Base-by-base conservation (phyloP, 2,888 invertebrate species). In the Synergus umbraculus region DNA sequence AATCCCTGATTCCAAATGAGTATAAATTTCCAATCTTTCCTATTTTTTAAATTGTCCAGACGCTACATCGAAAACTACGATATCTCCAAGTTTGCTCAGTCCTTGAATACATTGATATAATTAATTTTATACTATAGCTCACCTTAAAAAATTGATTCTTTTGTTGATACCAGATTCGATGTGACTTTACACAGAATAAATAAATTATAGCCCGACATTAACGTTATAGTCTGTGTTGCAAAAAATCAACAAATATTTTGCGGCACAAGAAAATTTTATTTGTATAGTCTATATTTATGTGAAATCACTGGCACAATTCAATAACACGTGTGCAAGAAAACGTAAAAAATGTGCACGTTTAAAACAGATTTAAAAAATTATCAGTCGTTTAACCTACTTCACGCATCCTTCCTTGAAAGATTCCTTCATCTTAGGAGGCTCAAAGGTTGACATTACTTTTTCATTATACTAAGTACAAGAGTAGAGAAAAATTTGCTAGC, bases 331-430 rank as follows among this genome's bases (percentile, higher is more conserved):
- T 73, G 69, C 49, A 49, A 49, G 15, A 54, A 73, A 73, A 58
- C 63, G 13, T 18, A 37, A 73, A 29, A 73, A 37, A 13, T 18
- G 29, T 73, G 29, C 54, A 73, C 41, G 49, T 37, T 49, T 1
- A 13, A 54, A 73, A 73, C 29, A 29, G 29, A 29, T 29, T 73
- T 0, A 13, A 54, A 73, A 73, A 49, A 54, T 54, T 54, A 54
- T 54, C 73, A 73, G 73, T 73, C 73, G 58, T 73, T 73, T 54
- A 73, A 73, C 73, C 54, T 73, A 73, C 54, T 29, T 73, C 37
- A 73, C 73, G 54, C 37, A 73, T 73, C n/a, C 73, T 54, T 73
- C 54, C 37, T 73, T 73, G 54, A 73, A 37, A 73, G 73, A 73
- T n/a, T 73, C 18, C 49, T 69, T 49, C 73, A 73, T 73, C 73